Conservation (phyloP, 1,140 invertebrate genomes). For the Antheraea pernyi region DNA sequence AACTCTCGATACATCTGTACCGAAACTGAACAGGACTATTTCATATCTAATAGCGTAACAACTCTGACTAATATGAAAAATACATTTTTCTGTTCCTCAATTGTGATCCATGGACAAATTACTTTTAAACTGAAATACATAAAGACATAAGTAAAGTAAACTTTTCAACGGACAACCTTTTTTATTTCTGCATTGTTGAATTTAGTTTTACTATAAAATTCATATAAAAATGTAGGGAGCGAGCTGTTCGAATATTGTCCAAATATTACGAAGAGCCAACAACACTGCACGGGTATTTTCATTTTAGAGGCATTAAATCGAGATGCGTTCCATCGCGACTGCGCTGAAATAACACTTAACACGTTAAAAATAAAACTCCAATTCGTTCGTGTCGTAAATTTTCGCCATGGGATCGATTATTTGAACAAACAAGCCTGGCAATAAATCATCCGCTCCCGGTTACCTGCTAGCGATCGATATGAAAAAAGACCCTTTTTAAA, state of each 20-base stretch:
- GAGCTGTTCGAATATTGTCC: conserved; percentile 39
- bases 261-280: conserved; percentile 45
- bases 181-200: not conserved
- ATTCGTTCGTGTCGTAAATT: conserved; percentile 27
- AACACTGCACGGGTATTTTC: conserved; percentile 52
- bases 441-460: conserved; percentile 70
- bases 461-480: conserved; percentile 71
- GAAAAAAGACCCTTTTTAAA: conserved; percentile 48
- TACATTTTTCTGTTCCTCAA: no score
- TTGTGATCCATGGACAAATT: no score
- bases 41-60: no score
- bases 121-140: no score
- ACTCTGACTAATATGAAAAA: no score
- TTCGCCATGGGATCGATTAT: conserved; percentile 61
- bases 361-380: conserved; percentile 21
- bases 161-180: no score
- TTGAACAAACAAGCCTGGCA: conserved; percentile 65
- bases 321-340: conserved; percentile 33
- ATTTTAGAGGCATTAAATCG: conserved; percentile 53
- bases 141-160: no score
- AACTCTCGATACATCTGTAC: no score
- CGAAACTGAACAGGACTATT: no score
- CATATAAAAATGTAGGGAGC: conserved; percentile 47
- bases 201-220: conserved; percentile 42
- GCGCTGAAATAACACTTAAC: conserved; percentile 28